Evolutionary conservation across 2,888 invertebrate genomes (phyloP).

Genomic region (Belgica antarctica): DNA sequence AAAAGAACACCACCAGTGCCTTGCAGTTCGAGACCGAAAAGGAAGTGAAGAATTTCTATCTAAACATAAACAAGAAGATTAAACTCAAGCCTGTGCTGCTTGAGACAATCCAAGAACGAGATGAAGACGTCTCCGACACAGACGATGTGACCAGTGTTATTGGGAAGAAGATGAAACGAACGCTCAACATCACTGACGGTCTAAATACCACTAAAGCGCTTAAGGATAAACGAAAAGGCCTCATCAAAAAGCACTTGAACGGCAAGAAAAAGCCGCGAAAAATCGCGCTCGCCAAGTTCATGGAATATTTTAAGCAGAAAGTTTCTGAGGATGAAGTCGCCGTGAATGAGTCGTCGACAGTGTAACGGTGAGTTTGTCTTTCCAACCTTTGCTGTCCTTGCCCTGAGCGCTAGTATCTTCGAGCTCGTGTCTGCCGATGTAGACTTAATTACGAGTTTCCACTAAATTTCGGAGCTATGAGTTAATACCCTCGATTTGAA

Average conservation of each 20-base stretch:
- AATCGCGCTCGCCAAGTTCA: conserved; percentile 23
- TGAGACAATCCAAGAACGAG: conserved; percentile 34
- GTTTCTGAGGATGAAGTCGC: neutral
- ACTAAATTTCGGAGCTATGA: too few relatives aligned
- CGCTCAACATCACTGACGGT: conserved; percentile 10
- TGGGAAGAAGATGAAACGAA: conserved; percentile 16
- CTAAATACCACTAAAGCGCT: conserved; percentile 26
- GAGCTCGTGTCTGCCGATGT: too few relatives aligned
- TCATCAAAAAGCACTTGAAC: conserved; percentile 23
- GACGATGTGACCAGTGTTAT: too few relatives aligned
- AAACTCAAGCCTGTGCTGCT: conserved; percentile 30
- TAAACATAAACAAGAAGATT: conserved; percentile 35
- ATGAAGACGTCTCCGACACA: neutral
- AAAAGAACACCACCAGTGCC: neutral
- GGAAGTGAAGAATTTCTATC: conserved; percentile 10
- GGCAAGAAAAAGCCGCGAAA: conserved; percentile 21
- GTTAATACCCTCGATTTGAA: too few relatives aligned
- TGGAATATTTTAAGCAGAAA: conserved; percentile 31
- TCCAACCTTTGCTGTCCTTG: neutral
- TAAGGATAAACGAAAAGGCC: conserved; percentile 7
- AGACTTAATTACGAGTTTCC: too few relatives aligned
- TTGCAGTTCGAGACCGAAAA: conserved; percentile 33
- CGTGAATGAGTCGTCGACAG: neutral
- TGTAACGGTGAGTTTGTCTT: neutral
- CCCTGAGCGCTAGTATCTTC: too few relatives aligned